Evolutionary conservation across 1,140 invertebrate species (phyloP).

Genomic region (Meteorus sp.): DNA sequence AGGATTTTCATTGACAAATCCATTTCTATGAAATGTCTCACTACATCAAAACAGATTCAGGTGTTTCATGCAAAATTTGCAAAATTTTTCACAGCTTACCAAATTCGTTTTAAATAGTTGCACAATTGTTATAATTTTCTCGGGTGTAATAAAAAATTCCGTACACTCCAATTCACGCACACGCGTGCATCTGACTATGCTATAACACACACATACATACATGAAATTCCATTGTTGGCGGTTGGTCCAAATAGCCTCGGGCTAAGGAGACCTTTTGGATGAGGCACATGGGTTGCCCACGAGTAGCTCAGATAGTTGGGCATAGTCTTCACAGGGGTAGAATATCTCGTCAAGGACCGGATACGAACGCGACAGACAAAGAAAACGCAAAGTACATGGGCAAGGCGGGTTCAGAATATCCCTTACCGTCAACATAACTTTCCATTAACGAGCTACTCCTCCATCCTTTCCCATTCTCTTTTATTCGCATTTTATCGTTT

Average conservation of each 20-base stretch:
- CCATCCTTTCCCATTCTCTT: neutral
- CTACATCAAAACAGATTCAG: no score
- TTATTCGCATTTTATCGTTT: no score
- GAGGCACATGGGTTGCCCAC: neutral
- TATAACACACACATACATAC: no score
- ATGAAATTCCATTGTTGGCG: conserved; percentile 1
- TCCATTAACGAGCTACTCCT: conserved; percentile 37
- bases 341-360: conserved; percentile 14
- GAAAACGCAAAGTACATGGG: conserved; percentile 45
- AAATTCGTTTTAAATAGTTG: no score
- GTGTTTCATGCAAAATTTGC: no score
- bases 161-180: no score
- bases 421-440: conserved; percentile 54
- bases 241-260: conserved; percentile 9
- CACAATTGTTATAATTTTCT: no score
- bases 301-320: conserved; percentile 15
- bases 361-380: conserved; percentile 8
- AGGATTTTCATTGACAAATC: no score
- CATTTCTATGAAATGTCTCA: no score
- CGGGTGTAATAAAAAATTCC: no score
- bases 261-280: neutral
- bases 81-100: no score
- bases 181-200: no score
- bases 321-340: conserved; percentile 21
- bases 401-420: conserved; percentile 48